Conservation (phyloP, 2,113 vertebrate genomes). For the Grallaria varia region DNA sequence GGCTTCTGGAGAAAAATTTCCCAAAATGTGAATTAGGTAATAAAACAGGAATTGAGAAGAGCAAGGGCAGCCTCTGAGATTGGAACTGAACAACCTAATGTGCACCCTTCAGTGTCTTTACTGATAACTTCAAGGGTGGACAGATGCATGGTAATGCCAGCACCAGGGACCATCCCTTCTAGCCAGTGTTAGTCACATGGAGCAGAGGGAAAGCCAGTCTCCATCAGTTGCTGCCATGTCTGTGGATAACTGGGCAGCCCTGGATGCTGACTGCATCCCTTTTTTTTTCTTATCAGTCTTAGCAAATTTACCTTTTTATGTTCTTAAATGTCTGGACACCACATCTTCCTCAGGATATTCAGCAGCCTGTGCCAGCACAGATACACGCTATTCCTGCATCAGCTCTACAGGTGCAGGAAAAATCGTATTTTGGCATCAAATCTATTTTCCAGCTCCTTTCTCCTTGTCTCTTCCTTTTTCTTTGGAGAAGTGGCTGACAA, state of each 20-base stretch:
- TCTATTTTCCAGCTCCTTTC: not conserved
- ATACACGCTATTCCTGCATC: not conserved
- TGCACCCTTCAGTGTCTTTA: not conserved
- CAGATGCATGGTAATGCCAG: not conserved
- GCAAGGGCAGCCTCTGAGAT: not conserved
- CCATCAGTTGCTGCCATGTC: not conserved
- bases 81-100: not conserved
- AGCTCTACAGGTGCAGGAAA: not conserved
- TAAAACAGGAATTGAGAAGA: not conserved
- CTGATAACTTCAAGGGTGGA: not conserved
- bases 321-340: not conserved
- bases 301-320: not conserved
- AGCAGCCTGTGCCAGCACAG: not conserved
- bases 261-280: no score
- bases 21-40: not conserved
- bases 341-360: not conserved
- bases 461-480: not conserved
- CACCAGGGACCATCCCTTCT: not conserved
- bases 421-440: fast-evolving
- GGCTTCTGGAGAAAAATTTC: not conserved
- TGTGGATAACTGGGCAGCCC: not conserved
- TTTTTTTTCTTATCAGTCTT: not conserved
- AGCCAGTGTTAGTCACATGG: not conserved
- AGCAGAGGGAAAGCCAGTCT: not conserved
- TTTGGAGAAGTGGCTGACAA: not conserved